A percentile compares a stretch with the other conserved stretches of the same genome.
Evolutionary conservation across 2,888 invertebrate genomes (phyloP).

Genomic region (Hyposoter didymator): DNA sequence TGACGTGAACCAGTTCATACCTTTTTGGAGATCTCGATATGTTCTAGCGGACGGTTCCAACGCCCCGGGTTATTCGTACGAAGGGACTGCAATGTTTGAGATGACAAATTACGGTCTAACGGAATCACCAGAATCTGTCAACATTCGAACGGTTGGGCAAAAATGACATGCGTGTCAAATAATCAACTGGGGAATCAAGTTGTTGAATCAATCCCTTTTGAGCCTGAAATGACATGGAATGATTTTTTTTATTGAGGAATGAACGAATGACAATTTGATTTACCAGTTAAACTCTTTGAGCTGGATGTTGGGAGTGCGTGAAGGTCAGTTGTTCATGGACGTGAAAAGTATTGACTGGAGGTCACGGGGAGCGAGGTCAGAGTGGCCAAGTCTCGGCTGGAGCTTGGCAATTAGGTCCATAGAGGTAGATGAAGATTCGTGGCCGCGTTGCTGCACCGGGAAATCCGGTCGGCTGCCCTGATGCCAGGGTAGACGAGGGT

Average conservation of each 20-base stretch:
- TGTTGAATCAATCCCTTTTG: background rate
- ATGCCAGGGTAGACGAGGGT: constrained; percentile 37
- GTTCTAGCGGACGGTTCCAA: background rate
- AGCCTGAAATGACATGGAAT: background rate
- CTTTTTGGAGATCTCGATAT: background rate
- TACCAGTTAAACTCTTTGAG: background rate
- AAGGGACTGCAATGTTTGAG: background rate
- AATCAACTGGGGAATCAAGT: background rate
- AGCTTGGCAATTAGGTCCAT: constrained; percentile 50
- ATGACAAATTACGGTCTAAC: background rate
- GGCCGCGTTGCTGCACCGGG: constrained; percentile 44
- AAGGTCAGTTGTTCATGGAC: background rate
- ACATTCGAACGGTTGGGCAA: background rate
- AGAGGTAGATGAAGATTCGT: constrained; percentile 51
- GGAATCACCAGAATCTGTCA: background rate
- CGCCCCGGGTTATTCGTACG: background rate
- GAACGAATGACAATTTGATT: background rate
- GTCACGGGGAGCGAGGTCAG: background rate
- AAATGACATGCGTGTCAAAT: background rate
- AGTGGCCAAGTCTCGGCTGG: constrained; percentile 39
- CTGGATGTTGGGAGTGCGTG: background rate
- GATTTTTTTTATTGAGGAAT: background rate
- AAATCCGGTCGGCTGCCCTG: constrained; percentile 54
- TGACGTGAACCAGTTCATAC: background rate
- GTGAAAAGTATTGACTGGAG: background rate